Evolutionary conservation across 2,797 vertebrate genomes (phyloP).

Genomic region (Adelosebastes latens): DNA sequence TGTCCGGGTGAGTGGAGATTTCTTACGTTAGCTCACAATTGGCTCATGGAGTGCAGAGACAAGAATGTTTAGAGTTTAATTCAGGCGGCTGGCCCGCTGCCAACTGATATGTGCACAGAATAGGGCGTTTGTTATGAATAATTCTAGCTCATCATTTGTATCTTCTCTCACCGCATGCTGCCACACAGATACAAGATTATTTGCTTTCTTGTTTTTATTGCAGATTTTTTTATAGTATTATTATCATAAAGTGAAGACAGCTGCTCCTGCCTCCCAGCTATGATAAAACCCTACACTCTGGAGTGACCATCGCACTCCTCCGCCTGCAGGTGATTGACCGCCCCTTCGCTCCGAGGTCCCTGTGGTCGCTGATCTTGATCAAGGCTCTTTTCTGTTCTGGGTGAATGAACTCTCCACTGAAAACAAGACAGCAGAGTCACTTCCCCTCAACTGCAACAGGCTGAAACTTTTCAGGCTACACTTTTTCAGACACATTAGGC

Average conservation of each 20-base stretch:
- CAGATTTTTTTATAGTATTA: not conserved
- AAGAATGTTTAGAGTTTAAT: not conserved
- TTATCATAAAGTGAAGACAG: not conserved
- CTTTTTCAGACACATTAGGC: not conserved
- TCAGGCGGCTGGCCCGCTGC: not conserved
- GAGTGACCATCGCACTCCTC: not conserved
- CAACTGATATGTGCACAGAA: not conserved
- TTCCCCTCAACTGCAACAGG: not conserved
- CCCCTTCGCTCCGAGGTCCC: not conserved
- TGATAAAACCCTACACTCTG: not conserved
- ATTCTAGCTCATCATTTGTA: not conserved
- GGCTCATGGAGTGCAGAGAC: not conserved
- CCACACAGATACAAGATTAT: not conserved
- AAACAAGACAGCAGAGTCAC: not conserved
- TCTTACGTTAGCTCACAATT: slow-evolving; percentile 17
- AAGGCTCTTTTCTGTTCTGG: not conserved
- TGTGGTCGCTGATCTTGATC: not conserved
- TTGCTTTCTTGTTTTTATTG: not conserved
- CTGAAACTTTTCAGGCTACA: not conserved
- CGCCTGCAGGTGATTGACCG: not conserved
- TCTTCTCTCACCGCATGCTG: not conserved
- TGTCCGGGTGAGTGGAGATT: slow-evolving; percentile 15
- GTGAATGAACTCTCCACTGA: not conserved
- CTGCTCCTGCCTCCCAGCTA: not conserved
- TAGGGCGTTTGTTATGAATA: not conserved